Evolutionary conservation across 2,888 invertebrate species (phyloP), one percentile per base, ranked within the genome.

Genomic region (Zele albiditarsus): DNA sequence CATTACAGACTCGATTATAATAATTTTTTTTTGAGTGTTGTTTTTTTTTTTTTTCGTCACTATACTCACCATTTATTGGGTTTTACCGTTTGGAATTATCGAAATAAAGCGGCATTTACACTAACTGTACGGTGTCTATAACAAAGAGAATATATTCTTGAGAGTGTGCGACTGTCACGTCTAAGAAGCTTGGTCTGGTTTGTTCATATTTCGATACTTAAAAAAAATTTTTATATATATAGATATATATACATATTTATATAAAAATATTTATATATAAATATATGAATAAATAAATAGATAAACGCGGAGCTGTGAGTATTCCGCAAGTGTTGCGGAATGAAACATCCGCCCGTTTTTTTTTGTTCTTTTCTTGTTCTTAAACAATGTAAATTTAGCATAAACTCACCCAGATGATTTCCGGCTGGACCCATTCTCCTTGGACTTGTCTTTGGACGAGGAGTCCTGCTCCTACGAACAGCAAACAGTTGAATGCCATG

Each of bases 371-470:
- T 27, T 23, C 20, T 23, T 42, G 23, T 20, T 23, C 6, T 25
- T 5, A 3, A 58, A 14, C 6, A 58, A 58, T 20, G 66, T 20
- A 57, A 60, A 74, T 31, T 20, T 25, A 4, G 14, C 10, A 25
- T 60, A 33, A 77, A 90, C 91, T 91, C 88, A 92, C 92, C 92
- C 91, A 77, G 91, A 91, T 33, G 90, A 88, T 80, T 90, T 90
- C 79, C 90, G 90, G 78, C 90, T 88, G 80, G 92, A 93, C 82
- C 92, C 92, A 88, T 94, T 92, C 86, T 92, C 94, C 86, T 91
- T 92, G 83, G 92, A 83, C 83, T 88, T 88, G 83, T 89, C 89
- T 86, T 88, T 88, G 85, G 86, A 83, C 75, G 85, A 85, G 80
- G 77, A 65, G n/a, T 88, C 88, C 85, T 87, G 88, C 85, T 88